phyloP scores from a whole-genome alignment of 2,888 invertebrate species.

The Dolichomitus sp. region DNA sequence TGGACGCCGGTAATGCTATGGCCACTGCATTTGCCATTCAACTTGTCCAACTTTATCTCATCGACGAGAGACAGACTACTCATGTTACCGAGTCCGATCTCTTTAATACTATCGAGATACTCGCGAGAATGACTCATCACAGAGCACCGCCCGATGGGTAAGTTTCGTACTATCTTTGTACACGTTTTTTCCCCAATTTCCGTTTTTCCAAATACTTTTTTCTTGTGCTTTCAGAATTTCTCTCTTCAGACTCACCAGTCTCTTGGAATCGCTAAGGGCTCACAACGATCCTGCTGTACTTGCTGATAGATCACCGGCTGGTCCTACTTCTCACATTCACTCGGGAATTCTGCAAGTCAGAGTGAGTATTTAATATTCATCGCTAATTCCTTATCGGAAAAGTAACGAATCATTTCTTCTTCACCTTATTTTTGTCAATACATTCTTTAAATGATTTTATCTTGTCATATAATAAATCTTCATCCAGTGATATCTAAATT shows the following conservation, averaged over 20 bases:
- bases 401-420: no score
- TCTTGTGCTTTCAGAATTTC: conserved; percentile 76
- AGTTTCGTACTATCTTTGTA: conserved; percentile 67
- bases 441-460: background rate
- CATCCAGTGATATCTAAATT: no score
- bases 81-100: conserved; percentile 94
- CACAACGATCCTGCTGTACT: conserved; percentile 91
- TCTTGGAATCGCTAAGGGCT: conserved; percentile 94
- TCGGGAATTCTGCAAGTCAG: conserved; percentile 95
- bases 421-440: no score
- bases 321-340: conserved; percentile 96
- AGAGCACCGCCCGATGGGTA: conserved; percentile 93
- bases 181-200: background rate
- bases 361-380: conserved; percentile 86
- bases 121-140: conserved; percentile 92
- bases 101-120: conserved; percentile 94
- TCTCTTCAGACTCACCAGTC: conserved; percentile 88
- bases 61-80: conserved; percentile 93
- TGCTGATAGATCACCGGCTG: conserved; percentile 92
- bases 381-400: background rate
- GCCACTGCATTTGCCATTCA: conserved; percentile 97
- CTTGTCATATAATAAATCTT: no score
- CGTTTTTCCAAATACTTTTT: background rate
- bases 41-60: conserved; percentile 94
- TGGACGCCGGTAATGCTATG: conserved; percentile 95